Evolutionary conservation across 2,888 invertebrate species (phyloP), one percentile per base, ranked within the genome.

Genomic region (Leptura quadrifasciata): DNA sequence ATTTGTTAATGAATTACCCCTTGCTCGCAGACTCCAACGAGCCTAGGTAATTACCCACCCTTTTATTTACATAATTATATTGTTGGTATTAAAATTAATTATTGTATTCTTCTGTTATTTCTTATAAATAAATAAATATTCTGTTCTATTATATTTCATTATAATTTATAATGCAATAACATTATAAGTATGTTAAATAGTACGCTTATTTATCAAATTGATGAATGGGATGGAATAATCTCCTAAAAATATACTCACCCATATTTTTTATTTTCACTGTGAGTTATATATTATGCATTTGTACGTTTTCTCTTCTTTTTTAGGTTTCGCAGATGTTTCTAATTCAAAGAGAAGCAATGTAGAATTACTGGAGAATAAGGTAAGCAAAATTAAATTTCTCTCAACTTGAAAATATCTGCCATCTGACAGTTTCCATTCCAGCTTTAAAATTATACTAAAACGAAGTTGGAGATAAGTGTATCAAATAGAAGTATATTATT

Each of bases 321-420:
- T 39, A 63, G 63, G 21, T 63, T 39, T 39, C 17, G 10, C 18
- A 17, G 17, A 63, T 18, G n/a, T 15, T 18, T 63, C 39, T 39
- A 21, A 17, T 39, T 39, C 47, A 6, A 0, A 39, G 2, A 12
- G 39, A 63, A 39, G 18, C 35, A 39, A 63, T 63, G 63, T 63
- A 63, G 39, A 15, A 20, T 39, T 39, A 20, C 63, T 39, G 21
- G 39, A 39, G 31, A 63, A 39, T 39, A 60, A 63, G 63, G 63
- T 63, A 63, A 63, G 63, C n/a, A n/a, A 63, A 63, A 63, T 63
- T 63, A 63, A 21, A 35, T 61, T 39, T 39, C 39, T 63, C 18
- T 10, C 20, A 18, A 10, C 20, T 39, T 63, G 39, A 63, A 35
- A 18, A 15, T 35, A 39, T 4, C 20, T 20, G n/a, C 20, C n/a